Percentiles rank a stretch among this genome's conserved stretches.
Evolutionary conservation across 1,140 invertebrate species (phyloP).

Genomic region (Cecropterus lyciades): DNA sequence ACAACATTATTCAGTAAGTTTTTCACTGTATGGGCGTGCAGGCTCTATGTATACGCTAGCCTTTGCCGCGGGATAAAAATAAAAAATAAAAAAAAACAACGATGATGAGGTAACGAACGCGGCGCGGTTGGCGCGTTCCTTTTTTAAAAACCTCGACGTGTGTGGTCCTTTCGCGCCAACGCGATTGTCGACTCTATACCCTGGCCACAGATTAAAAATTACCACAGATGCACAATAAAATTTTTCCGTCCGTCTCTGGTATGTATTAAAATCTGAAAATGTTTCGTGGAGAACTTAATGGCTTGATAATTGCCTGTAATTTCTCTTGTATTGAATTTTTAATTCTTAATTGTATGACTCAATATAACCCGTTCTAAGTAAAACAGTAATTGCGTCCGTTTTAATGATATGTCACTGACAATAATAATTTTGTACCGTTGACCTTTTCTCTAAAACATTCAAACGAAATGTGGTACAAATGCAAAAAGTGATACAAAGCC

Average conservation of each 20-base stretch:
- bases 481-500: no score
- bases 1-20: conserved; percentile 68
- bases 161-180: conserved; percentile 56
- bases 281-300: conserved; percentile 48
- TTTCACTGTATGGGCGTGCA: conserved; percentile 55
- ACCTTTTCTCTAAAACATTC: no score
- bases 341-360: conserved; percentile 43
- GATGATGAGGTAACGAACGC: conserved; percentile 76
- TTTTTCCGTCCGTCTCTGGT: conserved; percentile 39
- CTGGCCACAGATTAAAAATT: conserved; percentile 27
- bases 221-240: conserved; percentile 31
- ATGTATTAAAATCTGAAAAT: conserved; percentile 48
- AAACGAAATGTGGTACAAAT: no score
- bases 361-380: conserved; percentile 34
- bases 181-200: conserved; percentile 40
- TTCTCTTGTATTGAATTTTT: conserved; percentile 42
- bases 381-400: conserved; percentile 29
- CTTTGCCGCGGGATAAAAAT: conserved; percentile 61
- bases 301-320: conserved; percentile 54
- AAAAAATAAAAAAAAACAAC: no score
- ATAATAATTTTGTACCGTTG: not conserved
- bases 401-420: conserved; percentile 19
- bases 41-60: conserved; percentile 62
- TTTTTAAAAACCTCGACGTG: conserved; percentile 72
- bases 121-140: conserved; percentile 72